Conservation (phyloP, 1,140 invertebrate species). For the Aphis gossypii region DNA sequence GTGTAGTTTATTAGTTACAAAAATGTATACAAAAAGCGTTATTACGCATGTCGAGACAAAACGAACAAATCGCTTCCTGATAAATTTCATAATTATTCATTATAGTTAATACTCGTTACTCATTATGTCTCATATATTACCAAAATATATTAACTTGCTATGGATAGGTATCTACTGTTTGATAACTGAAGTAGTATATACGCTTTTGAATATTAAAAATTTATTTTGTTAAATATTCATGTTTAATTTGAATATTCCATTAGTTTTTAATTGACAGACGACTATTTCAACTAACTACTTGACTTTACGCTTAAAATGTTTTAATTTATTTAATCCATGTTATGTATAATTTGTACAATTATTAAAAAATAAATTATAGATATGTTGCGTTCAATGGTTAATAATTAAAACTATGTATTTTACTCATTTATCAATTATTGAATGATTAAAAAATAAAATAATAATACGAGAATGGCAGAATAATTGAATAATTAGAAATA, state of each 20-base stretch:
- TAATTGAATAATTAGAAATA: no score
- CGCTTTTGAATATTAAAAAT: background rate
- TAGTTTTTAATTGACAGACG: background rate
- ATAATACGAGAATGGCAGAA: no score
- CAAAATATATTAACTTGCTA: constrained; percentile 9
- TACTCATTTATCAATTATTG: background rate
- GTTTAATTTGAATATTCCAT: background rate
- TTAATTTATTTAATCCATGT: background rate
- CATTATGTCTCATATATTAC: background rate
- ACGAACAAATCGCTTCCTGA: background rate
- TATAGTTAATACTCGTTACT: background rate
- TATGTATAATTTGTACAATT: constrained; percentile 1
- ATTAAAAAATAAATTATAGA: background rate
- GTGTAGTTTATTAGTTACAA: background rate
- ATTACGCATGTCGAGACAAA: background rate
- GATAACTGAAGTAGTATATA: background rate
- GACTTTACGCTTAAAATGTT: background rate
- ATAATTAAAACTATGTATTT: background rate
- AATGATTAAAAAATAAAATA: background rate
- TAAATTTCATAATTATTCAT: background rate
- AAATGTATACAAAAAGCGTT: background rate
- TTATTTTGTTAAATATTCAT: background rate
- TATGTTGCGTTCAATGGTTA: background rate
- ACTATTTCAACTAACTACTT: background rate
- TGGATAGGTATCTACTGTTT: background rate